These are phyloP conservation scores for Gobius niger DNA, from an alignment of 2,113 vertebrate genomes.

Conservation along the genomic window DNA sequence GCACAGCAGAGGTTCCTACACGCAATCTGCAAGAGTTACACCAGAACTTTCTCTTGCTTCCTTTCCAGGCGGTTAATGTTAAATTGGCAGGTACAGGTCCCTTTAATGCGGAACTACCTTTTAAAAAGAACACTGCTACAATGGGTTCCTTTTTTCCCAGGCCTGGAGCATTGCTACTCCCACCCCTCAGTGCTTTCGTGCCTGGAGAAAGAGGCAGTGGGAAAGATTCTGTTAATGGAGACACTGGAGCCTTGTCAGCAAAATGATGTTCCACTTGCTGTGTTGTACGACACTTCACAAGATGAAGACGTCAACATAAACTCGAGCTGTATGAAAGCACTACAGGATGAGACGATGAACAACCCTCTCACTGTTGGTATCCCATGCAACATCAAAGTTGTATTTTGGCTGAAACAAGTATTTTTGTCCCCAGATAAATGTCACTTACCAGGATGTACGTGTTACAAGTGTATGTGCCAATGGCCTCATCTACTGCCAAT, in stretches of 20 bases:
- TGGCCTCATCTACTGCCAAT: conserved; percentile 87
- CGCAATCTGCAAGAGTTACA: conserved; percentile 79
- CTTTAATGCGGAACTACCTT: too few relatives aligned
- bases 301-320: conserved; percentile 92
- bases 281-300: conserved; percentile 92
- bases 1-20: conserved; percentile 79
- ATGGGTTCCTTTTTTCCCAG: conserved; percentile 55
- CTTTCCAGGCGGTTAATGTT: conserved; percentile 89
- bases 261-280: conserved; percentile 76
- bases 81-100: conserved; percentile 85
- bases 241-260: conserved; percentile 74
- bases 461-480: conserved; percentile 88
- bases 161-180: conserved; percentile 83
- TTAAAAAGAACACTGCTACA: not conserved
- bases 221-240: conserved; percentile 89
- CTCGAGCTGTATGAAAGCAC: conserved; percentile 80
- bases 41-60: conserved; percentile 80
- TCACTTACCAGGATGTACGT: conserved; percentile 78
- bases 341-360: conserved; percentile 84
- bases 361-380: conserved; percentile 82
- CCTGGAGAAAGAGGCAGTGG: conserved; percentile 81
- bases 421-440: conserved; percentile 77
- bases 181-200: conserved; percentile 80
- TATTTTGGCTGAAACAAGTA: not conserved
- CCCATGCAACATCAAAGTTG: not conserved